Base-by-base conservation (phyloP, 2,888 invertebrate genomes). In the Ptychoptera contaminata region DNA sequence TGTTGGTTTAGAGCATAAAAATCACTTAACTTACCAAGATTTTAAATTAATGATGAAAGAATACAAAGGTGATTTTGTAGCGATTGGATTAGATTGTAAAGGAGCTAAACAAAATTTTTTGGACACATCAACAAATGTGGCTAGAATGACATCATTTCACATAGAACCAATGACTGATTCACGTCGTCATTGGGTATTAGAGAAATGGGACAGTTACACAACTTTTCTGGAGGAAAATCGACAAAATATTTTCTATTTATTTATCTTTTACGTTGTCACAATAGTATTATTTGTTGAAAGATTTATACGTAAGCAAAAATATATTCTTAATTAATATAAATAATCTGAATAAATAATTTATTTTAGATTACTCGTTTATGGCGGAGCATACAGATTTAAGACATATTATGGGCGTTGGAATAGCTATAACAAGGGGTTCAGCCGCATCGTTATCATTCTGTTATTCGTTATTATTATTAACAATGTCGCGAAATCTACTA, bases 21-120 rank as follows among this genome's bases (percentile, higher is more conserved):
- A 91, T 54, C 87, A 82, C 55, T 70, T 93, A 8, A 90, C 88
- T 0, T 92, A 92, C 60, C 80, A 79, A 45, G 92, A 93, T 58
- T 93, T 93, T 56, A 92, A 92, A 59, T 67, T 87, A 10, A 90
- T 93, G 90, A 92, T 93, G 92, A 88, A 86, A 57, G 92, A 93
- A 60, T 92, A 92, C 64, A 91, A 91, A 61, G 91, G 91, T 1
- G 92, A 92, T 58, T 91, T 92, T 58, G 90, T 92, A 0, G 92
- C 92, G 1, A 92, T 93, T 46, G 92, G 92, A 1, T 67, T 93
- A 48, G 92, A 93, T 57, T 92, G 91, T 60, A 93, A 92, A 65
- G 92, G 92, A 3, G 92, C 91, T 1, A 92, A 92, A 56, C 92
- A 92, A 58, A 93, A 92, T 63, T 93, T 92, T 63, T 36, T 92